Conservation (phyloP, 1,140 invertebrate species). For the Varroa destructor region DNA sequence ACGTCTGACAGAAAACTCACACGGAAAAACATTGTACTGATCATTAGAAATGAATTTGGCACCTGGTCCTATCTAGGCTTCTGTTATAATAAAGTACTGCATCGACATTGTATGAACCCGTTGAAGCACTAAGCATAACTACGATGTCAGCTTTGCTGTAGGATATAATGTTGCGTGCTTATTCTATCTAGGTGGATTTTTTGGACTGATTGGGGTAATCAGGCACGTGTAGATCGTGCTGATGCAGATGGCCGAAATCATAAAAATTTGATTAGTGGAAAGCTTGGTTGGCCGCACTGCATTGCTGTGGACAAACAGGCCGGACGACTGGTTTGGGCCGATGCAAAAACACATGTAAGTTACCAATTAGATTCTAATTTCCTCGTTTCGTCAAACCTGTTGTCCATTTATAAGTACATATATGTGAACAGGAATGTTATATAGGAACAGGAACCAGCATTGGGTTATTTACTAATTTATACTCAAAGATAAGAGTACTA, state of each 20-base stretch:
- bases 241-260: slow-evolving; percentile 40
- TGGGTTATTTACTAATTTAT: not conserved
- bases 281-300: slow-evolving; percentile 74
- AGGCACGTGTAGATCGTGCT: slow-evolving; percentile 69
- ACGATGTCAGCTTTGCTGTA: no score
- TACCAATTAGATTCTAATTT: slow-evolving; percentile 37
- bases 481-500: no score
- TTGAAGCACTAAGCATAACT: no score
- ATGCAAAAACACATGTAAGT: slow-evolving; percentile 45
- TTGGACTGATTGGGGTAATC: slow-evolving; percentile 79
- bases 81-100: no score
- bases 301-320: slow-evolving; percentile 60
- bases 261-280: slow-evolving; percentile 49
- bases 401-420: not conserved
- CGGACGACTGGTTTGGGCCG: slow-evolving; percentile 45
- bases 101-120: not conserved
- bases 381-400: slow-evolving; percentile 4
- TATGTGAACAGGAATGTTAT: slow-evolving; percentile 27
- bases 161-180: no score
- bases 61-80: no score
- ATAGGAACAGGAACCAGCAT: slow-evolving; percentile 17
- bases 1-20: no score
- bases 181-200: slow-evolving; percentile 47
- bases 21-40: no score
- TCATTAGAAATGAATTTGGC: no score